Evolutionary conservation across 2,888 invertebrate species (phyloP).

Genomic region (Masnerella sp.): DNA sequence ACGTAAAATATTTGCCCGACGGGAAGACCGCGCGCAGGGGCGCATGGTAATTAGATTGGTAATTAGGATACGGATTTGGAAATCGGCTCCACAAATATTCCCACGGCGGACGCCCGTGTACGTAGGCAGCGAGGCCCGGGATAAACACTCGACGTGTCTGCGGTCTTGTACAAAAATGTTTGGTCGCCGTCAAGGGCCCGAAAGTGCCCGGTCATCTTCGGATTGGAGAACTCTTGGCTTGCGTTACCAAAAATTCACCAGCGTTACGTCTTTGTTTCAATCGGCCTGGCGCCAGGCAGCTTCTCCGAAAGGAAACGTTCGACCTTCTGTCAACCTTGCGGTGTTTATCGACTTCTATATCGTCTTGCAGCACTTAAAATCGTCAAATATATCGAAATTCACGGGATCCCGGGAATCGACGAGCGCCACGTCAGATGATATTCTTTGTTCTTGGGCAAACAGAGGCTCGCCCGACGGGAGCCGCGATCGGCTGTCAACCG

Average conservation of each 20-base stretch:
- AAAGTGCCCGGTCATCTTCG: slow-evolving; percentile 57
- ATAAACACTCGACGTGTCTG: slow-evolving; percentile 74
- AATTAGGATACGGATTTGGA: slow-evolving; percentile 9
- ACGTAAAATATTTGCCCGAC: slow-evolving; percentile 27
- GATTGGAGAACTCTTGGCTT: slow-evolving; percentile 27
- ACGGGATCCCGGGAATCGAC: slow-evolving; percentile 65
- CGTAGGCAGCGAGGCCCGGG: slow-evolving; percentile 50
- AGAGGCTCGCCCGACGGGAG: slow-evolving; percentile 62
- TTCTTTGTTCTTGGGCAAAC: slow-evolving; percentile 71
- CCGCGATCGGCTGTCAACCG: slow-evolving; percentile 54
- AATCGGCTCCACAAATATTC: slow-evolving; percentile 33
- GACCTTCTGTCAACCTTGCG: slow-evolving; percentile 36
- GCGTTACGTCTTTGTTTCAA: slow-evolving; percentile 46
- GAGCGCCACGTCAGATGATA: slow-evolving; percentile 67
- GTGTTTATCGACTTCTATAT: slow-evolving; percentile 48
- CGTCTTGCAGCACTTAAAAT: slow-evolving; percentile 65
- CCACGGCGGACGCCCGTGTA: slow-evolving; percentile 39
- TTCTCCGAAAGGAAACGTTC: slow-evolving; percentile 30
- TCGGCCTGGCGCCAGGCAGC: slow-evolving; percentile 26
- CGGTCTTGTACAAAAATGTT: slow-evolving; percentile 71
- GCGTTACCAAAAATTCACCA: slow-evolving; percentile 36
- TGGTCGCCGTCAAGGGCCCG: slow-evolving; percentile 66
- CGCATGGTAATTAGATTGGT: slow-evolving; percentile 65
- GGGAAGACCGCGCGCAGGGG: too few species aligned
- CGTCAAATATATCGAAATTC: slow-evolving; percentile 72